Evolutionary conservation across 2,888 invertebrate genomes (phyloP).

Genomic region (Epirrita christyi): DNA sequence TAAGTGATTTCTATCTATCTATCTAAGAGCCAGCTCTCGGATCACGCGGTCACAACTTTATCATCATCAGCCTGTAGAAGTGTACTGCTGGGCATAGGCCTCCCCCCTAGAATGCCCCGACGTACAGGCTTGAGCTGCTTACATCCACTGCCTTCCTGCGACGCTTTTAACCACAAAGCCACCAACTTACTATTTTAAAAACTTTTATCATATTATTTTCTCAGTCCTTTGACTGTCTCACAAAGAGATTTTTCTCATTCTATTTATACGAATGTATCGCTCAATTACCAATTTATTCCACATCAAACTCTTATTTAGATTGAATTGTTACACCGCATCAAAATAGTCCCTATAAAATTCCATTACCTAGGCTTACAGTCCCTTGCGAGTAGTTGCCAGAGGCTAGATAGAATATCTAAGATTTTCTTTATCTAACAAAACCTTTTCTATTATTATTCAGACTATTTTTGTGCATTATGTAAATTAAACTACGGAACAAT

Average conservation of each 20-base stretch:
- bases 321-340: conserved; percentile 21
- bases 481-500: conserved; percentile 14
- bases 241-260: background rate
- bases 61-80: too few relatives aligned
- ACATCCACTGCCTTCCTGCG: too few relatives aligned
- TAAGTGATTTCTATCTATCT: too few relatives aligned
- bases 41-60: too few relatives aligned
- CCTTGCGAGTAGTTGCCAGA: conserved; percentile 21
- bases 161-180: too few relatives aligned
- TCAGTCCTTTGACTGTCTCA: too few relatives aligned
- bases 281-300: conserved; percentile 24
- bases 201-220: too few relatives aligned
- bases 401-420: conserved; percentile 33
- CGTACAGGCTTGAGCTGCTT: too few relatives aligned
- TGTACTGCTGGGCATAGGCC: too few relatives aligned
- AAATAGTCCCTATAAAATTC: conserved; percentile 35
- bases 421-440: conserved; percentile 23
- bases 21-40: too few relatives aligned
- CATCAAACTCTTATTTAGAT: conserved; percentile 25
- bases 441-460: conserved; percentile 6
- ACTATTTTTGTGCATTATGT: conserved; percentile 26
- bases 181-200: too few relatives aligned
- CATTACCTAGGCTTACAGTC: conserved; percentile 33
- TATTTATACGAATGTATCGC: conserved; percentile 17
- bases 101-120: too few relatives aligned